Evolutionary conservation across 1,140 invertebrate genomes (phyloP), one percentile per base, ranked within the genome.

Genomic region (Drosophila bipectinata): DNA sequence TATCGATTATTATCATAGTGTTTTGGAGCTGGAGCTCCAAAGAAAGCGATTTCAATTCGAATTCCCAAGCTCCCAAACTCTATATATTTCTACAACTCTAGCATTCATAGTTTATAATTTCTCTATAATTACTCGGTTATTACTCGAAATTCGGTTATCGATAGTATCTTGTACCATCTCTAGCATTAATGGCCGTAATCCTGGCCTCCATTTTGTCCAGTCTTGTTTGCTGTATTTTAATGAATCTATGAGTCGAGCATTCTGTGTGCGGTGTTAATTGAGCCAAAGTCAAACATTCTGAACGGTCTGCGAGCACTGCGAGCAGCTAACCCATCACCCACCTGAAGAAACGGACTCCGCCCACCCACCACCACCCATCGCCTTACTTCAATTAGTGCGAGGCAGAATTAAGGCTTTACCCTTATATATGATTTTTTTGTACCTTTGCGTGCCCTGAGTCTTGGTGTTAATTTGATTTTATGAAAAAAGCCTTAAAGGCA

Each of bases 381-480:
- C 41, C 45, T 44, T 34, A 26, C 24, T 68, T 68, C 51, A 69
- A 69, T 69, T 69, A 69, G 66, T 69, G 63, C 24, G 9, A 18
- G 39, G 15, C 14, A 62, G 57, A 39, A 56, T 56, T 56, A 10
- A 32, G 32, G 60, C 12, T 15, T 68, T 37, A 14, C 28, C 39
- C 1, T 18, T 9, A 15, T 45, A 45, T 47, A 26, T 14, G 3
- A 4, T 51, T 0, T 5, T 3, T 8, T 15, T 14, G 18, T 34
- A 21, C n/a, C 47, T 41, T 54, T 63, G 66, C 66, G 63, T 69
- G 62, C 66, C 45, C 41, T 48, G 54, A 37, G 37, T 63, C 62
- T 53, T 77, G 34, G 74, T 61, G 58, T 77, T 77, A 77, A 77
- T 77, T 77, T 77, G 74, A 77, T 77, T 77, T 77, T 63, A 77